Base-by-base conservation (phyloP, 2,797 vertebrate genomes). In the Synaphobranchus kaupii region DNA sequence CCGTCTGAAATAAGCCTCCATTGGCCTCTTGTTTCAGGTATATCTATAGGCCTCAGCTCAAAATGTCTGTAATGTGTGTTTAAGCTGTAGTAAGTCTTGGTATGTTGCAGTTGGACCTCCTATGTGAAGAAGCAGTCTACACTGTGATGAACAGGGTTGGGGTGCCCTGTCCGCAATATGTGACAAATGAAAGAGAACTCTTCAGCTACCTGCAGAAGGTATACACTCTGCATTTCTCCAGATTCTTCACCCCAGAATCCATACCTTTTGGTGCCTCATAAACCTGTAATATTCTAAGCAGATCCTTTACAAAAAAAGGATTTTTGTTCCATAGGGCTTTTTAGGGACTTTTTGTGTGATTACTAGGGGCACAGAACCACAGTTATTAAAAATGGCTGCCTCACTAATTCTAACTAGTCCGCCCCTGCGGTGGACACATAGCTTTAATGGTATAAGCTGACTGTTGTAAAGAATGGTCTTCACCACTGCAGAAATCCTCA, bases 61-160 rank as follows among this genome's bases (percentile, higher is more conserved):
- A n/a, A 22, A 15, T 73, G 2, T 84, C 6, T 84, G 52, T 78
- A 39, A 73, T 48, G 22, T n/a, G 44, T 50, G 73, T n/a, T 81
- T 81, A 81, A 81, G 44, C 78, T 71, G 5, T 31, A 83, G 39
- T 86, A 86, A 52, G 22, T 15, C 28, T 52, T 17, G 78, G 58
- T 94, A 91, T 92, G 89, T 84, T 94, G 88, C 90, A 98, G 97
- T 92, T 97, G 93, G 96, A 97, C 89, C 95, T 97, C 89, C 93
- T 98, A 56, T 97, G 97, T 8, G 97, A 98, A 91, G 97, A 98
- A 84, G 95, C 94, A 1, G 91, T 98, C 85, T 98, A 98, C 95
- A 98, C 97, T 0, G 94, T 98, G 89, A 94, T 97, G 84, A 95
- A 97, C 92, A 94, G 95, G 34, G 96, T 96, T 0, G 97, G 97